These are phyloP conservation scores for Gerris lacustris DNA, from an alignment of 2,888 invertebrate genomes.

Conservation along the genomic window DNA sequence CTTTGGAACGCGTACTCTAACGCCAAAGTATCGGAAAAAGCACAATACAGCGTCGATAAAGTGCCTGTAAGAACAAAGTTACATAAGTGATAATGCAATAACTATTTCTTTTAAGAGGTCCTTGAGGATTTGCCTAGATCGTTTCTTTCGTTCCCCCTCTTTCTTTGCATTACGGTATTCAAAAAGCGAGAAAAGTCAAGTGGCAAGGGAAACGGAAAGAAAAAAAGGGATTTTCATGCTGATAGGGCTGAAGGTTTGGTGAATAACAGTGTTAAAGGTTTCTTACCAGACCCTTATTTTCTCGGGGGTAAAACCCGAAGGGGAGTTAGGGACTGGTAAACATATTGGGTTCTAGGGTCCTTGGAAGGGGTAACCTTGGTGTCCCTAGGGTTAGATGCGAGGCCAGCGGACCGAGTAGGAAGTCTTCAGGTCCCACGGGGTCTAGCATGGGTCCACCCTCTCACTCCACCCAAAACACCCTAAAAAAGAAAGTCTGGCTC, in stretches of 20 bases:
- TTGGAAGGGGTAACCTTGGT: not conserved
- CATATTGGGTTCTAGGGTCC: not conserved
- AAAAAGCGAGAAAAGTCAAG: not conserved
- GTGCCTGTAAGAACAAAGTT: too few relatives aligned
- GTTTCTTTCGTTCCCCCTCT: not conserved
- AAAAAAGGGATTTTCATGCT: not conserved
- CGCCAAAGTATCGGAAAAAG: too few relatives aligned
- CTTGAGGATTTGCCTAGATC: not conserved
- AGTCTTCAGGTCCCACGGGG: not conserved
- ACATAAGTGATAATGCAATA: not conserved
- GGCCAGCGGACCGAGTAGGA: not conserved
- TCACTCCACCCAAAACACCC: not conserved
- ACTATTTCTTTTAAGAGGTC: not conserved
- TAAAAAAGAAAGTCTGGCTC: not conserved
- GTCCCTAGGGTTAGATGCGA: not conserved
- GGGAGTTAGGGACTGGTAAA: not conserved
- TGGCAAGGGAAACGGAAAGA: not conserved
- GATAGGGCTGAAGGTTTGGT: not conserved
- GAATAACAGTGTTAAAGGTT: not conserved
- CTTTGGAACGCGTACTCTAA: too few relatives aligned
- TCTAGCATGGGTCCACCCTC: not conserved
- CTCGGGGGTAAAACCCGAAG: not conserved
- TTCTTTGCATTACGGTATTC: not conserved
- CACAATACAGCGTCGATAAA: too few relatives aligned
- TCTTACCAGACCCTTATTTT: not conserved